Conservation (phyloP, 1,140 invertebrate genomes). For the Artemia franciscana region DNA sequence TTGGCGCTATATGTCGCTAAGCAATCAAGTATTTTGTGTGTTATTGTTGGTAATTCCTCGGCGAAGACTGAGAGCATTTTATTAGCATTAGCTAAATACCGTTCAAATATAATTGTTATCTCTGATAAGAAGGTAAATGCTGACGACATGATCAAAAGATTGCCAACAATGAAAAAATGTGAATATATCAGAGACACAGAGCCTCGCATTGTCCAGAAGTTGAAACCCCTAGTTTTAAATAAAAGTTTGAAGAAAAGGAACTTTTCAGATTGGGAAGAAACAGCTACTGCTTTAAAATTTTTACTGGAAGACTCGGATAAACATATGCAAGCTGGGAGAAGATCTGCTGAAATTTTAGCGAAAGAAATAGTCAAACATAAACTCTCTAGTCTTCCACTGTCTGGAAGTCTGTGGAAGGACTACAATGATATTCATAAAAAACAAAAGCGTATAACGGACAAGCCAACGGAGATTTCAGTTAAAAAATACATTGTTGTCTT, state of each 20-base stretch:
- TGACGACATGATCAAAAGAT: neutral
- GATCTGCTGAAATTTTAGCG: neutral
- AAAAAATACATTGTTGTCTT: neutral
- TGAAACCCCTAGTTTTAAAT: neutral
- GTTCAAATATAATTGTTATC: neutral
- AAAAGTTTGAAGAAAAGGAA: neutral
- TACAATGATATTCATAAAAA: neutral
- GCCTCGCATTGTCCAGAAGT: neutral
- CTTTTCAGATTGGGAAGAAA: neutral
- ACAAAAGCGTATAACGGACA: neutral
- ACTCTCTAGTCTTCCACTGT: neutral
- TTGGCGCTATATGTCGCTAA: neutral
- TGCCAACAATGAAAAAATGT: neutral
- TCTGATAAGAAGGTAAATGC: neutral
- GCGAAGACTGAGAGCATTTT: neutral
- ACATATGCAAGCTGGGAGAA: neutral
- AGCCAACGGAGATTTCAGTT: neutral
- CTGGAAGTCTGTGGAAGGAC: neutral
- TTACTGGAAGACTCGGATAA: neutral
- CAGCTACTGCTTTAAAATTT: neutral
- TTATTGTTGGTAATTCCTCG: neutral
- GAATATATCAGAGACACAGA: neutral
- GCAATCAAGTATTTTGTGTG: neutral
- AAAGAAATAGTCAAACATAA: neutral
- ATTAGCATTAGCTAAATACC: neutral